Evolutionary conservation across 2,797 vertebrate genomes (phyloP), one percentile per base, ranked within the genome.

Genomic region (Sebastes nivosus): DNA sequence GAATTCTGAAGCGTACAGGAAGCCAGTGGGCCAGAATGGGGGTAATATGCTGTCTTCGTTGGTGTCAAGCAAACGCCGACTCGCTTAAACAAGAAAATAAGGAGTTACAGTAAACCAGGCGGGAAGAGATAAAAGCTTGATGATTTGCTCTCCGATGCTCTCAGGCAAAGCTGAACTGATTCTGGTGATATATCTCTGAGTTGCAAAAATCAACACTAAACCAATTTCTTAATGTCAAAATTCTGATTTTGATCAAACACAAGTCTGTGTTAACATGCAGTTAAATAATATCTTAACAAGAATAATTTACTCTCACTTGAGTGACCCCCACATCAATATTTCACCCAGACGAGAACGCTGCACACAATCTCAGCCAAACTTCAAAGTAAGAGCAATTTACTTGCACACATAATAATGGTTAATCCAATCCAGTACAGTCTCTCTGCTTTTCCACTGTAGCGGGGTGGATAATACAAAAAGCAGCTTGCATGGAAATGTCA

Each of bases 401-500:
- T 20, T 0, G 16, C 18, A 12, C 55, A 67, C 27, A 13, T n/a
- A 34, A 72, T 46, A 73, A 86, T 52, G 57, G 34, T 74, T 74
- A 66, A 80, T 80, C 72, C 57, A 69, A 38, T 67, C 20, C 52
- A 83, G 18, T 50, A 50, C 34, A 38, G 46, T 73, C 64, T 64
- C 46, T 24, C n/a, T 16, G 2, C 12, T 61, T 72, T 52, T 52
- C 14, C 18, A 69, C n/a, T 65, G 10, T 25, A 55, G 38, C 29
- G 8, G 16, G 27, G 9, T 1, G 18, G 63, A 63, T 67, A 38
- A 77, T 42, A 74, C 30, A 66, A 73, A n/a, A 77, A 24, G 68
- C 75, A 42, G 42, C 61, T 61, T 78, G 65, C 64, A 70, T 25
- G 69, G 54, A 80, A 82, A 81, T 87, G 75, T 77, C 79, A 79